Percentiles rank a stretch among this genome's conserved stretches.
Conservation (phyloP, 2,797 vertebrate genomes). For the Anguilla anguilla region DNA sequence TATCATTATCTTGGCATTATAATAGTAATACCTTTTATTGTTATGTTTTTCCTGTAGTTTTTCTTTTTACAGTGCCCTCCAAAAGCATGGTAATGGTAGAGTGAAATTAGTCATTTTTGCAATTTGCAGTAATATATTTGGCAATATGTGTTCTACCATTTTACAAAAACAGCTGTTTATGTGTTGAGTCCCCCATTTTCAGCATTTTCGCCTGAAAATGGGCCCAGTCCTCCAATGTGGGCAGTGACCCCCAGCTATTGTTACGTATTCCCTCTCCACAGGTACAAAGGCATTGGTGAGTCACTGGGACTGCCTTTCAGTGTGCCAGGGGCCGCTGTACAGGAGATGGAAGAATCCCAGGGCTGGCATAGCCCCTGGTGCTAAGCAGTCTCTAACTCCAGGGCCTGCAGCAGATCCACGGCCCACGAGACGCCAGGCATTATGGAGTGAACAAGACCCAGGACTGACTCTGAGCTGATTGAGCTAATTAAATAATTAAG, state of each 20-base stretch:
- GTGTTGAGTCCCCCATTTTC: neutral
- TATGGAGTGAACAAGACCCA: neutral
- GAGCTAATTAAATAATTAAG: too few species aligned
- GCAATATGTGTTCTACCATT: neutral
- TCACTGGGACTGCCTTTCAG: neutral
- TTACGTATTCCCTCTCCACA: neutral
- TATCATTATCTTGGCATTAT: too few species aligned
- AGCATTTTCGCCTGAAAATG: neutral
- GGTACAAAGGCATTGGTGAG: neutral
- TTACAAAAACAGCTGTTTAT: neutral
- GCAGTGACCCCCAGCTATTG: neutral
- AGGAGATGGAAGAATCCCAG: neutral
- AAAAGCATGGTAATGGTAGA: too few species aligned
- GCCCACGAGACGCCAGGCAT: neutral
- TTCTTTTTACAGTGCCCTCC: neutral
- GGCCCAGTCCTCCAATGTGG: neutral
- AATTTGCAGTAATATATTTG: too few species aligned
- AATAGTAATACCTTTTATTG: neutral
- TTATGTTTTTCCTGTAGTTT: neutral
- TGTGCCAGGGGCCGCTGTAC: neutral
- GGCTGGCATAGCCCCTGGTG: neutral
- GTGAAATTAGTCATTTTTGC: too few species aligned
- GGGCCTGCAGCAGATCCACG: neutral
- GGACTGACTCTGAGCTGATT: neutral
- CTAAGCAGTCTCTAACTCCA: neutral